phyloP scores from a whole-genome alignment of 2,888 invertebrate genomes.

The Aphodius granarius region DNA sequence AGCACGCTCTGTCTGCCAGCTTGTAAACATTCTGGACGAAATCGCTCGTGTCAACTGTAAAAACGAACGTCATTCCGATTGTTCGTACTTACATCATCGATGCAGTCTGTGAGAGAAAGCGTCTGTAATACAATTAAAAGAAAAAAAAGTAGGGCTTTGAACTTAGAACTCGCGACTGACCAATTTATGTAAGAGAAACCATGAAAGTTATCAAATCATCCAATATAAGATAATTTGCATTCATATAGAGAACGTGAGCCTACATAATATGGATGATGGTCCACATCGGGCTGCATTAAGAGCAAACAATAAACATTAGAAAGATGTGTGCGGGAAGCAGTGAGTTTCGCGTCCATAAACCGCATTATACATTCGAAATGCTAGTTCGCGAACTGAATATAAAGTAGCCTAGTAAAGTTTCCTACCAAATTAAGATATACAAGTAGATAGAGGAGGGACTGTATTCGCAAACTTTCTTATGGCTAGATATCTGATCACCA shows the following conservation, averaged over 20 bases:
- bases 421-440: background rate
- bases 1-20: background rate
- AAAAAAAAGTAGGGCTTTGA: slow-evolving; percentile 6
- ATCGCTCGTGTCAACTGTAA: background rate
- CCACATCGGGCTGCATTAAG: background rate
- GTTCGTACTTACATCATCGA: background rate
- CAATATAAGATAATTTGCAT: background rate
- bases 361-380: background rate
- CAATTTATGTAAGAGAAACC: too few species aligned
- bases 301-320: background rate
- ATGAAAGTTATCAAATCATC: background rate
- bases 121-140: background rate
- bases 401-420: background rate
- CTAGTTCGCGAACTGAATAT: background rate
- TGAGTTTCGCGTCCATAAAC: background rate
- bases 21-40: background rate
- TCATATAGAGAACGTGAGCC: background rate
- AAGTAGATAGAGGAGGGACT: background rate
- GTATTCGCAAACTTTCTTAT: background rate
- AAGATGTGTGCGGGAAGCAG: background rate
- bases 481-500: background rate
- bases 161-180: background rate
- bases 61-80: background rate
- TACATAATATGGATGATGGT: background rate
- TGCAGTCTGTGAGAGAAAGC: background rate